Base-by-base conservation (phyloP, 92 coral and sea anemone species). In the Metridium senile region DNA sequence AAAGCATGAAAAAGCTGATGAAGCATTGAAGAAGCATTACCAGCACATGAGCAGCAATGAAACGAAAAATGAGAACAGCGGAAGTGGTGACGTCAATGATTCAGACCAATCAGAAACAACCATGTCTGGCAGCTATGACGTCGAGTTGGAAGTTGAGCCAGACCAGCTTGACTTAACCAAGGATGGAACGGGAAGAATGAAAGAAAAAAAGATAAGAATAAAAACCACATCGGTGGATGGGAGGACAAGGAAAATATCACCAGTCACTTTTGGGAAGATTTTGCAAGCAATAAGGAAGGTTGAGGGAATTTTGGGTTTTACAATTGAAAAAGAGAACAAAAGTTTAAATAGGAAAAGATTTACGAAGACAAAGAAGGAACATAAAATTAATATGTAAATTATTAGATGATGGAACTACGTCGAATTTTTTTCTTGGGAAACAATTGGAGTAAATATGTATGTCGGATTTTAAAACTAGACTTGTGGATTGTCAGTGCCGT, bases 221-320 rank as follows among this genome's bases (percentile, higher is more conserved):
- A 71, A 79, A 33, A 74, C 68, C 29, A 49, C 62, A 43, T n/a
- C 76, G 2, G 20, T 57, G 22, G 63, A 70, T 23, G 84, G 84
- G 9, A 61, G 54, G 33, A 52, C 11, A 21, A 30, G 19, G 20
- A 68, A 70, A 30, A 43, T 79, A 2, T 58, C 59, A 3, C 71
- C 84, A 4, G 43, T 27, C 10, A 61, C 76, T 2, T 32, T 79
- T 46, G 39, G 25, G 29, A 74, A 68, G 32, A 59, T 79, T 35
- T 33, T 79, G 71, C 68, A 33, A 52, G 76, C 84, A 32, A 79
- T 79, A 0, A 32, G 61, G 19, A 66, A 74, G 25, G 84, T 79
- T 1, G 75, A 79, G 27, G 84, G 84, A 11, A 58, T 79, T 17
- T 67, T 79, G 21, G 84, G 84, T 1, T 79, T 79, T 33, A 79